phyloP scores from a whole-genome alignment of 2,888 invertebrate species.

The Chrysolina oricalcia region DNA sequence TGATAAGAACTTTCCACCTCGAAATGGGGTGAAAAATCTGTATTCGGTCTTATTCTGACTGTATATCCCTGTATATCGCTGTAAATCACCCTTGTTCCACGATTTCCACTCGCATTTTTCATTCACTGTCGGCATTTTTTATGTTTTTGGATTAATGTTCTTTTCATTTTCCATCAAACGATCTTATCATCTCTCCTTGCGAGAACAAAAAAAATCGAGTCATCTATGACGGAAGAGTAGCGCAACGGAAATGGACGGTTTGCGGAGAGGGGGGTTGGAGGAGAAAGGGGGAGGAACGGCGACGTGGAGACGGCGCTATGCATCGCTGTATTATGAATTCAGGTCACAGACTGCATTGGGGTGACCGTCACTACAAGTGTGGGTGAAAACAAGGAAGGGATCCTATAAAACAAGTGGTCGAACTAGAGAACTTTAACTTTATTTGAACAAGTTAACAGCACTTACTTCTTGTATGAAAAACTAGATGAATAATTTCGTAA shows the following conservation, averaged over 20 bases:
- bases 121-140: neutral
- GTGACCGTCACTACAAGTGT: slow-evolving; percentile 46
- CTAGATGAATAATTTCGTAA: too few species aligned
- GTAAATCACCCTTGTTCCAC: neutral
- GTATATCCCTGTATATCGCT: too few species aligned
- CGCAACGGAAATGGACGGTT: neutral
- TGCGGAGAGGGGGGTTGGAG: neutral
- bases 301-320: slow-evolving; percentile 59
- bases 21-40: too few species aligned
- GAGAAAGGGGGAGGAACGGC: slow-evolving; percentile 44
- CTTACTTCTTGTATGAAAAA: too few species aligned
- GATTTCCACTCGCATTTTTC: neutral
- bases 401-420: neutral
- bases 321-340: slow-evolving; percentile 54
- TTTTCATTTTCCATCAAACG: neutral
- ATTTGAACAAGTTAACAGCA: too few species aligned
- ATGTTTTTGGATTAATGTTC: neutral
- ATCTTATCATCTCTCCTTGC: neutral
- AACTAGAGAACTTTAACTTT: neutral
- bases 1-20: too few species aligned
- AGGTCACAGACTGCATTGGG: slow-evolving; percentile 60
- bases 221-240: neutral
- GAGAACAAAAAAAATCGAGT: neutral
- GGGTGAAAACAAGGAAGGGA: slow-evolving; percentile 27
- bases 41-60: too few species aligned